Conservation (phyloP, 2,888 invertebrate species). For the Drosophila colorata region DNA sequence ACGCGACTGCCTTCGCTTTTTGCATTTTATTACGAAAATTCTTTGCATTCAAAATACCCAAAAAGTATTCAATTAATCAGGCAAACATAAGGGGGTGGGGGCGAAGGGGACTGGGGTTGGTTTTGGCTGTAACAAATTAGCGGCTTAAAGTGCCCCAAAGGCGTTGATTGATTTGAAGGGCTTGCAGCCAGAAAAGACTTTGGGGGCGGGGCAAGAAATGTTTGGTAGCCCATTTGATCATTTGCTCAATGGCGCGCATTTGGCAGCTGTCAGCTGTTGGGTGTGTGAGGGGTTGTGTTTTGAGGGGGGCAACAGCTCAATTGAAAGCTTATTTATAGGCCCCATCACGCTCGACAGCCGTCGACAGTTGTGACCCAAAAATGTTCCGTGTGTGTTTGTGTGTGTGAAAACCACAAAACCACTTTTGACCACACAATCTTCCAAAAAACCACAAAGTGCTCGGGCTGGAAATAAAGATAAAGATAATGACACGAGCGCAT, state of each 20-base stretch:
- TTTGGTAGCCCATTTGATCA: constrained; percentile 24
- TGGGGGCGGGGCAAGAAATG: not conserved
- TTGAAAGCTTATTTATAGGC: constrained; percentile 72
- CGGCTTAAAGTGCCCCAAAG: constrained; percentile 58
- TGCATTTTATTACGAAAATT: constrained; percentile 65
- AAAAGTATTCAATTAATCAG: constrained; percentile 64
- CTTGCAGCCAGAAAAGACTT: constrained; percentile 26
- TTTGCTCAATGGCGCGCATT: constrained; percentile 62
- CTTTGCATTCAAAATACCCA: constrained; percentile 49
- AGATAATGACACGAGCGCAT: constrained; percentile 52
- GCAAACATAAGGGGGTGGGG: not conserved
- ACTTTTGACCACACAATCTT: constrained; percentile 53
- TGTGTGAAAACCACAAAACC: constrained; percentile 45
- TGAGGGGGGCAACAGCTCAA: constrained; percentile 56
- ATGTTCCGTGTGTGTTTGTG: constrained; percentile 3
- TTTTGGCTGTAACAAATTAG: constrained; percentile 58
- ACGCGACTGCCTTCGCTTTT: constrained; percentile 41
- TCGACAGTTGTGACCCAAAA: constrained; percentile 63
- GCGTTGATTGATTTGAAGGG: constrained; percentile 77
- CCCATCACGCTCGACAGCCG: constrained; percentile 45
- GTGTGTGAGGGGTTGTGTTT: not conserved
- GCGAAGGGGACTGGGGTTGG: not conserved
- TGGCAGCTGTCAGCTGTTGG: constrained; percentile 62
- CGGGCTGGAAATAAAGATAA: constrained; percentile 30
- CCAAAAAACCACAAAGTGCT: constrained; percentile 53